Evolutionary conservation across 2,888 invertebrate genomes (phyloP), one percentile per base, ranked within the genome.

Genomic region (Ganaspis brasiliensis): DNA sequence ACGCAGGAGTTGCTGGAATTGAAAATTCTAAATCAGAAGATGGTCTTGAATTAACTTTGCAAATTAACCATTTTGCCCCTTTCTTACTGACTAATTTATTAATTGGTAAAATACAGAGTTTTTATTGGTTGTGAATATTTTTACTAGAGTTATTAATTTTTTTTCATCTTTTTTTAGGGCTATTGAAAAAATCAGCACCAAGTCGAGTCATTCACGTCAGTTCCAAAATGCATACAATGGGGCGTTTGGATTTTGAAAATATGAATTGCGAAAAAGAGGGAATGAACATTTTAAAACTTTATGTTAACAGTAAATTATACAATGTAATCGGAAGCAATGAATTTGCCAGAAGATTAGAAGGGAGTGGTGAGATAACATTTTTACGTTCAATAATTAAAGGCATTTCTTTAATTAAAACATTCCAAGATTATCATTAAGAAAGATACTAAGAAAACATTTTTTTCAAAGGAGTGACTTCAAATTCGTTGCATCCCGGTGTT

Each of bases 61-160:
- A 96, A 0, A 97, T 98, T 0, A 99, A 99, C 89, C 96, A 98
- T 87, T 97, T 97, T 90, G 98, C 98, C 0, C 98, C 98, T 6
- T 99, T 98, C 89, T 92, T 99, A 59, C 93, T 99, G 12, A 98
- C 98, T 0, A 98, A 98, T 92, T 94, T 99, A 12, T 92, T 99
- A 0, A 95, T 97, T 81, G 94, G 94, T 94, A 91, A 87, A 85
- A 81, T 31, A 19, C 14, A 61, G 31, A 31, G 31, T 31, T 31
- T 31, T 31, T 31, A 31, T 31, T 31, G 31, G 2, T 56, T 24
- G 0, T 24, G 5, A 5, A n/a, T 12, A n/a, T 49, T 2, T 14
- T 8, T 14, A 9, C 35, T 19, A 35, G 24, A n/a, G 26, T 16
- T 55, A 12, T 24, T 26, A 4, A 2, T 31, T 31, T 31, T 31